Evolutionary conservation across 2,888 invertebrate genomes (phyloP), one percentile per base, ranked within the genome.

Genomic region (Ectemnius lituratus): DNA sequence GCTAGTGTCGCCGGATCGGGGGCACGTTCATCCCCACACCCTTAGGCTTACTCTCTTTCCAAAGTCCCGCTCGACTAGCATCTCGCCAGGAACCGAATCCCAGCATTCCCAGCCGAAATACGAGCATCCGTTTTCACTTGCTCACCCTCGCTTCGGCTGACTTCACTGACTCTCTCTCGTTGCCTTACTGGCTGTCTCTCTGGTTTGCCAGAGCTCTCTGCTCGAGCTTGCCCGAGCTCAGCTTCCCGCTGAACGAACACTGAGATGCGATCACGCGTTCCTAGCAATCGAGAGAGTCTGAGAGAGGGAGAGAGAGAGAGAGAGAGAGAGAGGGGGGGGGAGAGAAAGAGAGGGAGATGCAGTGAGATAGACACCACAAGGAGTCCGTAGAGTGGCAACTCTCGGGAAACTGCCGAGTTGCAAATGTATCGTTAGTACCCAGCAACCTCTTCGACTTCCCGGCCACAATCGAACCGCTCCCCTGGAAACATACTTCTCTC

Each of bases 381-480:
- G 37, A 37, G 37, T 37, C 37, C 37, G 37, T 37, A 37, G 37
- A 37, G 37, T 37, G 37, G 37, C 37, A 37, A 37, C 37, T 37
- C 69, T 76, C 75, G 68, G 73, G 79, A 86, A 87, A 87, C 85
- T 86, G 87, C 82, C 70, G 80, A 85, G 82, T 86, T 85, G 87
- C 85, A 81, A 84, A 84, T 85, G 82, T 86, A 85, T 86, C 84
- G 82, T 85, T 84, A 77, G 37, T 37, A 75, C 69, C 73, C 46
- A 1, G 76, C 80, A 81, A 74, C 82, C 49, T 49, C 59, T 56
- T 66, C 20, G 46, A 4, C n/a, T 46, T 4, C 18, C 14, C 37
- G 61, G 11, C 16, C n/a, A 8, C 6, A 1, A 37, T 4, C 20
- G 20, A 14, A 45, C 37, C 37, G 18, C 4, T 23, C n/a, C 16